Conservation (phyloP, 1,140 invertebrate genomes). For the Carposina sasakii region DNA sequence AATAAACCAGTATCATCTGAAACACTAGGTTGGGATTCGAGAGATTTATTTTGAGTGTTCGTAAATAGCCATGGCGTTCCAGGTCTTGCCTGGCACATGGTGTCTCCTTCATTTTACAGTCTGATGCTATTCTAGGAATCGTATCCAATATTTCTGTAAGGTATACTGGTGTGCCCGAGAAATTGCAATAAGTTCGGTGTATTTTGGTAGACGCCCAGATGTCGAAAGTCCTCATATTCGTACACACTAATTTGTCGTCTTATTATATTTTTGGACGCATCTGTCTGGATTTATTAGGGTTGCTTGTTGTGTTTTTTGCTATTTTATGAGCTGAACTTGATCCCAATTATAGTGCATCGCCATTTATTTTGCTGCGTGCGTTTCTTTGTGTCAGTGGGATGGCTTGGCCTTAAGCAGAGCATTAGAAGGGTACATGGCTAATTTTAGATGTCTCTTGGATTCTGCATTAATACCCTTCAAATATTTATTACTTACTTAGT, state of each 20-base stretch:
- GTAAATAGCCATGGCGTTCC: too few relatives aligned
- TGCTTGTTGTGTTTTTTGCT: slow-evolving; percentile 29
- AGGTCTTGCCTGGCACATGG: too few relatives aligned
- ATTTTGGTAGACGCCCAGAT: slow-evolving; percentile 67
- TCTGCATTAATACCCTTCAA: too few relatives aligned
- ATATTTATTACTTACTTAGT: too few relatives aligned
- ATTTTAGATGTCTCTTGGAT: too few relatives aligned
- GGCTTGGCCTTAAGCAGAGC: too few relatives aligned
- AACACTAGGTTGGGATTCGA: slow-evolving; percentile 18
- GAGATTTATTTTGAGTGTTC: slow-evolving; percentile 5
- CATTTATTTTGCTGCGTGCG: background rate
- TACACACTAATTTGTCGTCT: slow-evolving; percentile 39
- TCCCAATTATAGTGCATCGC: slow-evolving; percentile 45
- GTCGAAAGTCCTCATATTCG: slow-evolving; percentile 32
- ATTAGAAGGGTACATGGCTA: too few relatives aligned
- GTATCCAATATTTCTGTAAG: too few relatives aligned
- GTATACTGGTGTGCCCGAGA: too few relatives aligned
- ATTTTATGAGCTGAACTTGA: slow-evolving; percentile 35
- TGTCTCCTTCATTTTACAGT: slow-evolving; percentile 66
- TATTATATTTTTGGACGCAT: slow-evolving; percentile 32
- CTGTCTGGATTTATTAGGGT: slow-evolving; percentile 48
- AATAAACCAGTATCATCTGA: slow-evolving; percentile 8
- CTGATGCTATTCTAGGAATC: slow-evolving; percentile 69
- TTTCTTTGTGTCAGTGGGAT: slow-evolving; percentile 29
- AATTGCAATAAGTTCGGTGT: slow-evolving; percentile 48